Evolutionary conservation across 2,888 invertebrate genomes (phyloP), one percentile per base, ranked within the genome.

Genomic region (Leptinotarsa rubiginosa): DNA sequence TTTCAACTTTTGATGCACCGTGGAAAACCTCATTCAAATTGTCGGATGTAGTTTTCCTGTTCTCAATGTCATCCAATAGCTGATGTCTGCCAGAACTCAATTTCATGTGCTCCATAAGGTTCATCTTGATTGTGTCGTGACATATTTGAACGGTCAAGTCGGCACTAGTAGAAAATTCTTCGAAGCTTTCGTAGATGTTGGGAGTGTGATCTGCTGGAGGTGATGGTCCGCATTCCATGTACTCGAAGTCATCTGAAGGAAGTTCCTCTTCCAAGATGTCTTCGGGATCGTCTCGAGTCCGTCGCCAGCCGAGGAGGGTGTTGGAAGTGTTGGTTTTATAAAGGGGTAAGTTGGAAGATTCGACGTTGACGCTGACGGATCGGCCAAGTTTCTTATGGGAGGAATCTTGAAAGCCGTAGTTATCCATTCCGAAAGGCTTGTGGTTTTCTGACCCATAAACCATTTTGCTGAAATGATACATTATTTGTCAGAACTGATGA

Each of bases 191-290:
- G 88, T 94, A 94, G 89, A 94, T 92, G 86, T 93, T 93, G 80
- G 94, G 93, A 64, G 94, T 93, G 87, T 94, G 94, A 87, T 95
- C 95, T 74, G 94, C 93, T 47, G 94, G 94, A 12, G 94, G 94
- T 20, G 94, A 93, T 54, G 93, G 93, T 73, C 94, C 94, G 82
- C 93, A 93, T 86, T 94, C 93, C 90, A 94, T 93, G 87, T 93
- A 94, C 87, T 93, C 93, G 86, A 93, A 92, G 87, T 93, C 93
- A 65, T 90, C 91, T 82, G 92, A 91, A 77, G 93, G 92, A 85
- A 90, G 91, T 85, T 92, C 92, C 78, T 93, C 91, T 85, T 93
- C 93, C 81, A 93, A 89, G 86, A 92, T 84, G 56, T 84, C 84
- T 74, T 87, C 86, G 16, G 87, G 86, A 72, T 87, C 86, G 18